Conservation (phyloP, 2,113 vertebrate species). For the Aptenodytes patagonicus region DNA sequence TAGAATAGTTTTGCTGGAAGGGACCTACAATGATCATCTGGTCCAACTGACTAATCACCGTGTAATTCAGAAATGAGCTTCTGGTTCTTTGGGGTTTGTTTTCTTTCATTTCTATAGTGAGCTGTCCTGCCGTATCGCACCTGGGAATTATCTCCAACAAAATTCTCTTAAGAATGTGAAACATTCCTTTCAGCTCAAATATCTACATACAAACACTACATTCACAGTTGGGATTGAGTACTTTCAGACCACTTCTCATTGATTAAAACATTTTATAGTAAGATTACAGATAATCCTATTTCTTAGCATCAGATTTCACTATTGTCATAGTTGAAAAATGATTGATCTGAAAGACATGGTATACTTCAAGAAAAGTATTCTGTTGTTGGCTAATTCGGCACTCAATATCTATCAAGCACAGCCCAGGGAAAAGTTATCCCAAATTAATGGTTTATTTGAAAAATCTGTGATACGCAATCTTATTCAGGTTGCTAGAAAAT, state of each 20-base stretch:
- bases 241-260: not conserved
- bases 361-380: not conserved
- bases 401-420: not conserved
- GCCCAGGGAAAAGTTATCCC: not conserved
- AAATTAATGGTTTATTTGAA: not conserved
- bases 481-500: not conserved
- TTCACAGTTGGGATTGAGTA: not conserved
- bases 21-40: rapidly evolving
- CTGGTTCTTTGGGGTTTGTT: not conserved
- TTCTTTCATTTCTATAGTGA: not conserved
- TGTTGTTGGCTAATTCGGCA: not conserved
- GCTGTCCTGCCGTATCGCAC: rapidly evolving
- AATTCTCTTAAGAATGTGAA: not conserved
- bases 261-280: not conserved
- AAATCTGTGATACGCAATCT: not conserved
- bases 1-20: not conserved
- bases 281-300: not conserved
- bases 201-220: not conserved
- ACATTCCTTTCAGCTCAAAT: not conserved
- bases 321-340: not conserved
- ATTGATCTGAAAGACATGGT: not conserved
- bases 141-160: not conserved
- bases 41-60: not conserved
- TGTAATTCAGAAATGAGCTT: not conserved
- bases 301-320: not conserved